Evolutionary conservation across 2,113 vertebrate species (phyloP).

Genomic region (Bufo bufo): DNA sequence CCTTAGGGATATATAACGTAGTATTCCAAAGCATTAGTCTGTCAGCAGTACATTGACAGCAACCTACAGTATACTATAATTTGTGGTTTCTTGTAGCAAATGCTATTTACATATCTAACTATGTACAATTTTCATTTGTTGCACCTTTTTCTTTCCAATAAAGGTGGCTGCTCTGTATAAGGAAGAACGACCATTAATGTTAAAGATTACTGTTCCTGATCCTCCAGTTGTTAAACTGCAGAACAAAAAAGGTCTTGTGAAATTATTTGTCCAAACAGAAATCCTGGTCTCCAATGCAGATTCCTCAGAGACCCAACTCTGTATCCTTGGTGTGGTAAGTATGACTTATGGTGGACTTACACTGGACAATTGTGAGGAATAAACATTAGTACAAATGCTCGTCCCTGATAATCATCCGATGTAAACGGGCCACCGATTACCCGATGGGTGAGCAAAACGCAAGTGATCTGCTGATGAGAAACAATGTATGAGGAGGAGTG

Average conservation of each 20-base stretch:
- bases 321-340: conserved; percentile 65
- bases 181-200: conserved; percentile 57
- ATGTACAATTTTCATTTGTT: not conserved
- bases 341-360: not conserved
- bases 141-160: not conserved
- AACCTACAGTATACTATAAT: too few species aligned
- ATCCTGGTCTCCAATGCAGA: conserved; percentile 60
- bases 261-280: conserved; percentile 60
- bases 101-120: not conserved
- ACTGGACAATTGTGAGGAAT: not conserved
- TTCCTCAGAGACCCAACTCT: conserved; percentile 55
- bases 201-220: conserved; percentile 63
- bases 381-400: too few species aligned
- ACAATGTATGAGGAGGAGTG: too few species aligned
- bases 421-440: too few species aligned
- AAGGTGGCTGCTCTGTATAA: conserved; percentile 68
- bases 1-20: too few species aligned
- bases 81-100: too few species aligned
- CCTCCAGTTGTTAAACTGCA: conserved; percentile 60
- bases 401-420: too few species aligned
- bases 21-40: too few species aligned
- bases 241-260: conserved; percentile 63
- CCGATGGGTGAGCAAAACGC: too few species aligned
- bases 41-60: too few species aligned
- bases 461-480: too few species aligned